Evolutionary conservation across 2,113 vertebrate genomes (phyloP).

Genomic region (Pogona vitticeps): DNA sequence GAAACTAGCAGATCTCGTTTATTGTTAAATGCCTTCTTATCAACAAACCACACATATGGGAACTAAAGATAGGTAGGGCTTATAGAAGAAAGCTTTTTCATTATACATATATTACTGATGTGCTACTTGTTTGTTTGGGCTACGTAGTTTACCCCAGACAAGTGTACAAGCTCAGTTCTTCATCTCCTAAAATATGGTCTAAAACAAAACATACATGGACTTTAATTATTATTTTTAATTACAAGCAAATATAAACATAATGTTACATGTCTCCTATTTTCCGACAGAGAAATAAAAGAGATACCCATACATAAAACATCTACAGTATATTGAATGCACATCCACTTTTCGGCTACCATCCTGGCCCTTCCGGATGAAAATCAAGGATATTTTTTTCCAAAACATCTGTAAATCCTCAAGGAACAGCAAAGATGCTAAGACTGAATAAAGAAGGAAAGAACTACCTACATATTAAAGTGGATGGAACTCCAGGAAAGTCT

Average conservation of each 20-base stretch:
- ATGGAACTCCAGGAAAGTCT: too few species aligned
- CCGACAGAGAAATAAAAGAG: not conserved
- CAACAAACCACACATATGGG: constrained; percentile 38
- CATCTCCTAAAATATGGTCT: not conserved
- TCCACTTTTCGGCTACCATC: too few species aligned
- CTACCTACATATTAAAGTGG: too few species aligned
- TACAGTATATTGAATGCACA: not conserved
- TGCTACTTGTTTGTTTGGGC: not conserved
- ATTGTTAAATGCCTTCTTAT: constrained; percentile 67
- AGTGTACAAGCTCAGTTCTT: not conserved
- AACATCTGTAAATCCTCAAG: too few species aligned
- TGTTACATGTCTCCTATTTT: not conserved
- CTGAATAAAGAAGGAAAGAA: too few species aligned
- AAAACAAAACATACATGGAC: not conserved
- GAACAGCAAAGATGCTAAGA: too few species aligned
- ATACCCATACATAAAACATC: not conserved
- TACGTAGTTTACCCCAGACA: not conserved
- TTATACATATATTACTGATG: not conserved
- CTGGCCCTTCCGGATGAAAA: too few species aligned
- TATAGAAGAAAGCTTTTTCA: not conserved
- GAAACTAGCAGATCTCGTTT: constrained; percentile 64
- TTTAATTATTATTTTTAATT: not conserved
- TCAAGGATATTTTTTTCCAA: too few species aligned
- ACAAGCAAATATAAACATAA: not conserved
- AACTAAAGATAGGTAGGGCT: constrained; percentile 57